These are phyloP conservation scores for Heliothis subflexa DNA, from an alignment of 1,140 invertebrate species.

Conservation along the genomic window DNA sequence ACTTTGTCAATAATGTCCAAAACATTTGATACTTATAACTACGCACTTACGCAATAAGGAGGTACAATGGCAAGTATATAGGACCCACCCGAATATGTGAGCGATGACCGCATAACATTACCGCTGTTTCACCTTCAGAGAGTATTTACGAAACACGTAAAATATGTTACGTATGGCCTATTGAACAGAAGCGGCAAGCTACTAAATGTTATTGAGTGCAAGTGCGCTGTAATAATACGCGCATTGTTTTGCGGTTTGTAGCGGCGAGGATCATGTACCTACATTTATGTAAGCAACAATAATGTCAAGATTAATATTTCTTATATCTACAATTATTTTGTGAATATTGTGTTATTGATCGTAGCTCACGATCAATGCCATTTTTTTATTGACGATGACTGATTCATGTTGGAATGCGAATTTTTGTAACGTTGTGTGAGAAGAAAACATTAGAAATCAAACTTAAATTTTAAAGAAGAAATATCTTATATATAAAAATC, in stretches of 20 bases:
- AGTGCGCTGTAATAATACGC: conserved; percentile 49
- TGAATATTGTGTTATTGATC: neutral
- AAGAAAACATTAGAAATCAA: conserved; percentile 26
- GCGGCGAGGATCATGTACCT: conserved; percentile 11
- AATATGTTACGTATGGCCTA: conserved; percentile 63
- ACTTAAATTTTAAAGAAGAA: neutral
- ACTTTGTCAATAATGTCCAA: conserved; percentile 22
- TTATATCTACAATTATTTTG: neutral
- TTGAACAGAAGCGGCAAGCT: conserved; percentile 62
- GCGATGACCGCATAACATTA: conserved; percentile 75
- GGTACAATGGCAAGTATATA: neutral
- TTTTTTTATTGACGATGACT: conserved; percentile 16
- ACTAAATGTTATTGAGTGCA: conserved; percentile 55
- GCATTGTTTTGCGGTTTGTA: conserved; percentile 46
- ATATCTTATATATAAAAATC: too few relatives aligned
- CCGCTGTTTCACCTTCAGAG: conserved; percentile 74
- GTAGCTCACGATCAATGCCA: neutral
- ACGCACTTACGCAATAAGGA: conserved; percentile 52
- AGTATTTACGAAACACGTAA: conserved; percentile 62
- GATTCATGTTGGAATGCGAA: conserved; percentile 17
- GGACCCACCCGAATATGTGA: conserved; percentile 62
- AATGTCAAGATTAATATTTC: conserved; percentile 26
- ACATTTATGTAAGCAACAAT: conserved; percentile 13
- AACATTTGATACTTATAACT: conserved; percentile 30
- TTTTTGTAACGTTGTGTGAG: conserved; percentile 3